These are phyloP conservation scores for Cydia strobilella DNA, from an alignment of 1,140 invertebrate species.

Conservation along the genomic window DNA sequence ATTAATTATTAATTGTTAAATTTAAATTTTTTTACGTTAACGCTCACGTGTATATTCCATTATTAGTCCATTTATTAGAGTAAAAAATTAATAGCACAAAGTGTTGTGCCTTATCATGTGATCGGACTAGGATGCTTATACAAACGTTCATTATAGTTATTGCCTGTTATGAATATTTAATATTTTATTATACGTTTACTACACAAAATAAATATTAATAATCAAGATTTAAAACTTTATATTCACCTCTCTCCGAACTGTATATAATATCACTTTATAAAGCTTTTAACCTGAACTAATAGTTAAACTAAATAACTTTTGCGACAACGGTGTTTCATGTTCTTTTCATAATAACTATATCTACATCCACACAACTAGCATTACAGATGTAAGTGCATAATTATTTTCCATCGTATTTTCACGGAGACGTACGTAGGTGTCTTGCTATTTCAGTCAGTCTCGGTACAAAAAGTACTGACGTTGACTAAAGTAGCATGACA, in stretches of 20 bases:
- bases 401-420: no score
- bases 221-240: not conserved
- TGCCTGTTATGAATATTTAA: conserved; percentile 5
- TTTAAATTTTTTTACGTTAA: not conserved
- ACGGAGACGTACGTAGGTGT: no score
- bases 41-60: not conserved
- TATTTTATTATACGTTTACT: not conserved
- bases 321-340: no score
- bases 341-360: not conserved
- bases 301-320: no score
- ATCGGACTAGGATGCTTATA: not conserved
- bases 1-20: no score
- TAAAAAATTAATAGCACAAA: not conserved
- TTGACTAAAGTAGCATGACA: no score
- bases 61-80: not conserved
- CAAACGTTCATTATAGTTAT: not conserved
- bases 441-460: no score
- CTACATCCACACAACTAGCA: not conserved
- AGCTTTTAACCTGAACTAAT: no score
- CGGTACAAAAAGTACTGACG: no score
- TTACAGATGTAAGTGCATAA: no score
- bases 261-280: no score
- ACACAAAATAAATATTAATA: not conserved
- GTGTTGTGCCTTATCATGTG: not conserved
- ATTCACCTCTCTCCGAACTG: not conserved